These are phyloP conservation scores for Subacronicta megacephala DNA, from an alignment of 2,888 invertebrate genomes.

Conservation along the genomic window DNA sequence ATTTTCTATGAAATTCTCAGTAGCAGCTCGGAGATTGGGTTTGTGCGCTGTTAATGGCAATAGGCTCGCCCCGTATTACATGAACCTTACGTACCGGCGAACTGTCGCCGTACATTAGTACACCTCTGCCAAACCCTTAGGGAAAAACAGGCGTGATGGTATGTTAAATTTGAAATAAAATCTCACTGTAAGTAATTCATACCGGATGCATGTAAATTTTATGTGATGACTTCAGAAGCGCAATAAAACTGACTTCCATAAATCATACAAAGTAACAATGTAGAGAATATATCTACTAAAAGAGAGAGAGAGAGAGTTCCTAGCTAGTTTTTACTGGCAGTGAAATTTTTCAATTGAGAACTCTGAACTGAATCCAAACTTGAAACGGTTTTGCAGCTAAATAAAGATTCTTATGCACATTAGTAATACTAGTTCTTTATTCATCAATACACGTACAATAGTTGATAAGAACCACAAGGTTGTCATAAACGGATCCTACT, in stretches of 20 bases:
- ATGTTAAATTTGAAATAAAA: neutral
- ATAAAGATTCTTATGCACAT: slow-evolving; percentile 1
- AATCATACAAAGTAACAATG: slow-evolving; percentile 21
- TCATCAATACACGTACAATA: slow-evolving; percentile 3
- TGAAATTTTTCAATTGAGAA: slow-evolving; percentile 50
- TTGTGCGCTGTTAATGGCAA: too few relatives aligned
- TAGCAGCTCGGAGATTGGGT: too few relatives aligned
- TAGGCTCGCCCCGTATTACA: too few relatives aligned
- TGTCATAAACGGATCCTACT: slow-evolving; percentile 6
- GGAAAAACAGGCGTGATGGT: too few relatives aligned
- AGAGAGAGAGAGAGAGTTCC: too few relatives aligned
- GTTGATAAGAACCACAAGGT: neutral
- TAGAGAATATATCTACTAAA: slow-evolving; percentile 16
- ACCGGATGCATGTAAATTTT: neutral
- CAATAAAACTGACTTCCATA: slow-evolving; percentile 5
- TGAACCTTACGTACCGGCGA: too few relatives aligned
- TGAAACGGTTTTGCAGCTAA: slow-evolving; percentile 19
- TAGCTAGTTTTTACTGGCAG: slow-evolving; percentile 24
- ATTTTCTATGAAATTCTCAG: too few relatives aligned
- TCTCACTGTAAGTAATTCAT: neutral
- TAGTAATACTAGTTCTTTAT: slow-evolving; percentile 7
- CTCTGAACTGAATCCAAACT: slow-evolving; percentile 14
- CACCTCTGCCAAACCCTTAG: too few relatives aligned
- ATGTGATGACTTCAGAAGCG: neutral
- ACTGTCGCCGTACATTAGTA: too few relatives aligned